phyloP scores from a whole-genome alignment of 1,140 invertebrate genomes.

The Andrena cerasifolii region DNA sequence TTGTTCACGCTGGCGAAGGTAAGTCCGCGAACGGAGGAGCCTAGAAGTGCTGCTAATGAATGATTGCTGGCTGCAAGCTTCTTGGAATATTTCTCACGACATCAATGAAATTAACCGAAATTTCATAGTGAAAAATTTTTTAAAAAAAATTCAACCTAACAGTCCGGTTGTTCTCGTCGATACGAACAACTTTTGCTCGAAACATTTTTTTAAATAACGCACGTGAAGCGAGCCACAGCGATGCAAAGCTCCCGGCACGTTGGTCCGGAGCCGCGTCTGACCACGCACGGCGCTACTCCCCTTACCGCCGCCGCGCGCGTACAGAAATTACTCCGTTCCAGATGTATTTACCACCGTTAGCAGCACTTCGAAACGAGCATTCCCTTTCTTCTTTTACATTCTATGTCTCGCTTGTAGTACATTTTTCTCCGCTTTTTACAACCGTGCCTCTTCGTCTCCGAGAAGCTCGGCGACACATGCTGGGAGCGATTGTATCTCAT shows the following conservation, averaged over 20 bases:
- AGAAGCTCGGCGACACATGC: background rate
- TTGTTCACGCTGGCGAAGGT: conserved; percentile 19
- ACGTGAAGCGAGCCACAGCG: too few relatives aligned
- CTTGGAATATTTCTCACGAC: too few relatives aligned
- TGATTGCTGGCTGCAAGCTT: background rate
- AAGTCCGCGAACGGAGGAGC: conserved; percentile 12
- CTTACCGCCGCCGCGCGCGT: too few relatives aligned
- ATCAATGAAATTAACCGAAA: background rate
- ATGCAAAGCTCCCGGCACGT: too few relatives aligned
- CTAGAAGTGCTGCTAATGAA: background rate
- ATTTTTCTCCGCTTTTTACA: conserved; percentile 39
- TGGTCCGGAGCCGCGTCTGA: too few relatives aligned
- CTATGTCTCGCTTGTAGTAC: conserved; percentile 46
- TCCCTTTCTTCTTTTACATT: conserved; percentile 21
- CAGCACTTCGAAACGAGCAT: conserved; percentile 25
- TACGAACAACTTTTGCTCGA: too few relatives aligned
- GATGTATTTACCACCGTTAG: conserved; percentile 14
- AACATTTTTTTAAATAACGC: too few relatives aligned
- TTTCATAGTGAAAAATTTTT: background rate
- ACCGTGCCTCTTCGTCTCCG: background rate
- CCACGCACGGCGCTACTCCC: too few relatives aligned
- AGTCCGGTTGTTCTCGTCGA: too few relatives aligned
- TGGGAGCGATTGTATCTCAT: background rate
- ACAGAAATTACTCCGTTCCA: too few relatives aligned
- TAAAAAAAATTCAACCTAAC: too few relatives aligned